Conservation (phyloP, 2,797 vertebrate species). For the Lacerta agilis region DNA sequence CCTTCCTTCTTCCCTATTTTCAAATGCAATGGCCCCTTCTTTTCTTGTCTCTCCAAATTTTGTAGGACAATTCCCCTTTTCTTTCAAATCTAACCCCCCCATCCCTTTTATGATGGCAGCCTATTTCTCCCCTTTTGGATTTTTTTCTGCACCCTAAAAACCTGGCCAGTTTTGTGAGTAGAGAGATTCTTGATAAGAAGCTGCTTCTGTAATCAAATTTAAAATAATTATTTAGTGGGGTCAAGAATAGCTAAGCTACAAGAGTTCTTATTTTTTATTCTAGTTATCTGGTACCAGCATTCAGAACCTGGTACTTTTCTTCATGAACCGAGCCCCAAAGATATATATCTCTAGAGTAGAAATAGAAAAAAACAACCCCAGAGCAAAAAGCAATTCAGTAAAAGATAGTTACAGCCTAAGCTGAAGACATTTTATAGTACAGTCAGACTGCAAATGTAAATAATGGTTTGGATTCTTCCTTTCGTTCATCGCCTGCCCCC, state of each 20-base stretch:
- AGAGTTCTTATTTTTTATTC: not conserved
- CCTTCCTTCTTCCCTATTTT: too few relatives aligned
- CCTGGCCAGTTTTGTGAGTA: not conserved
- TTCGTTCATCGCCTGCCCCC: not conserved
- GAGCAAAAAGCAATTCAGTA: not conserved
- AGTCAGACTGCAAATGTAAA: not conserved
- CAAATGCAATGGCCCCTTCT: too few relatives aligned
- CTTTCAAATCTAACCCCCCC: too few relatives aligned
- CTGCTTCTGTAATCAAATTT: not conserved
- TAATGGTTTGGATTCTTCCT: not conserved
- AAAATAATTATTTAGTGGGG: not conserved
- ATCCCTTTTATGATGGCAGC: too few relatives aligned
- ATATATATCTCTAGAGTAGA: not conserved
- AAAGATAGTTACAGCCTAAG: not conserved
- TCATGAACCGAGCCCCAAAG: not conserved
- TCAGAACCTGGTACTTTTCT: not conserved
- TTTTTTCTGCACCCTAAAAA: too few relatives aligned
- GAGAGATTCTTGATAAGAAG: not conserved
- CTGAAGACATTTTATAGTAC: constrained; percentile 32
- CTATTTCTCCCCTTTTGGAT: too few relatives aligned
- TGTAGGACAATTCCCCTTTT: too few relatives aligned
- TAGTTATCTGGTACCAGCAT: not conserved
- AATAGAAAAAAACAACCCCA: too few relatives aligned
- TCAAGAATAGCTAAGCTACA: not conserved
- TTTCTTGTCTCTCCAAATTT: too few relatives aligned